phyloP scores from a whole-genome alignment of 1,140 invertebrate species.

The Chrysopa pallens region DNA sequence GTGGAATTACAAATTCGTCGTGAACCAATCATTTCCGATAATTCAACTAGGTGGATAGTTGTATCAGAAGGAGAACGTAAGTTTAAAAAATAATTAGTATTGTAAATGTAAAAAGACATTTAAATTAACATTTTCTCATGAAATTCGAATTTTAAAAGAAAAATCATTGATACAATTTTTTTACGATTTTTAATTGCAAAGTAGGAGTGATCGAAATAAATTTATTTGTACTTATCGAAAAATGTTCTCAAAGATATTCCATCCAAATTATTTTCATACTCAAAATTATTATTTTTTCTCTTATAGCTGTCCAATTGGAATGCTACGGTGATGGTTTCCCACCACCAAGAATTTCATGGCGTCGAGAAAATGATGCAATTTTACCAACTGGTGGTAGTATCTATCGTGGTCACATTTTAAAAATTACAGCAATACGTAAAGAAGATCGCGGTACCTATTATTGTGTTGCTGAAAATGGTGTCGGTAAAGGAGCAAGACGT shows the following conservation, averaged over 20 bases:
- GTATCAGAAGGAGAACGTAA: constrained; percentile 58
- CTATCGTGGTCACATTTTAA: constrained; percentile 64
- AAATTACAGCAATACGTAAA: constrained; percentile 61
- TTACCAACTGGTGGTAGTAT: constrained; percentile 74
- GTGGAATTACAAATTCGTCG: constrained; percentile 68
- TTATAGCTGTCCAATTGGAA: constrained; percentile 50
- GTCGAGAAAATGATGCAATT: constrained; percentile 82
- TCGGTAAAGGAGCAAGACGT: constrained; percentile 62
- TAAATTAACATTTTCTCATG: background rate
- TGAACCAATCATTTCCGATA: constrained; percentile 81
- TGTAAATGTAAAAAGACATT: background rate
- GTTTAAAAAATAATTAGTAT: constrained; percentile 7
- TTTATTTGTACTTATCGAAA: no score
- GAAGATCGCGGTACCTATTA: constrained; percentile 85
- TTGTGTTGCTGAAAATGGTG: constrained; percentile 83
- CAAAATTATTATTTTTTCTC: constrained; percentile 1
- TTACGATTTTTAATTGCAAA: no score
- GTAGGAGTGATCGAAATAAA: background rate
- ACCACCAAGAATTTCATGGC: constrained; percentile 69
- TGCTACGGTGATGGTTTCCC: constrained; percentile 79
- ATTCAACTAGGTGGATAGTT: constrained; percentile 72
- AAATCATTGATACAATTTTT: no score
- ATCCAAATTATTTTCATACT: no score
- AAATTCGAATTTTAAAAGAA: background rate
- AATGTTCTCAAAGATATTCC: no score